Base-by-base conservation (phyloP, 2,888 invertebrate genomes). In the Drosophila kambysellisi region DNA sequence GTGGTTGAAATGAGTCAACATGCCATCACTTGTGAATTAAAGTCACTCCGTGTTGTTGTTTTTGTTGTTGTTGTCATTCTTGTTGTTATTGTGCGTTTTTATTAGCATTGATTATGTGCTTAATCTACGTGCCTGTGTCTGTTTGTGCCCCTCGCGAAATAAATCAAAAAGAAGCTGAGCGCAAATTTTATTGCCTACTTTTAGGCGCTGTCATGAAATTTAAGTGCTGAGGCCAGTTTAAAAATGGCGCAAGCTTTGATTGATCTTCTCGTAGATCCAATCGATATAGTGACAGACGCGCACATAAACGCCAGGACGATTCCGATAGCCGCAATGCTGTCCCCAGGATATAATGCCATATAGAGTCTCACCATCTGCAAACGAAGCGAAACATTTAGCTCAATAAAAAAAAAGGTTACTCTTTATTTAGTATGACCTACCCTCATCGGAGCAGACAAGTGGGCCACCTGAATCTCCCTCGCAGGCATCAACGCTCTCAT, bases 401-500 rank as follows among this genome's bases (percentile, higher is more conserved):
- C 12, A n/a, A 20, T 20, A n/a, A 15, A 57, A 57, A 32, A 15
- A 20, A 20, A 56, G 8, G 35, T 8, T 9, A n/a, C 20, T 41
- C 17, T 11, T 17, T 52, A n/a, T 17, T 46, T 46, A 25, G 15
- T 46, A 15, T 11, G 25, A 54, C 63, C 67, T 82, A 95, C 95
- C 95, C 77, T 95, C 93, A 81, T 94, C 93, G 71, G 95, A 92
- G 90, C 97, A 97, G 53, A 96, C 96, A 30, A 97, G 93, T 9
- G 97, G 97, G n/a, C 97, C 97, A 32, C 97, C 97, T 43, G 96
- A 96, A 91, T 97, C 97, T 2, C 97, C 97, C 89, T 97, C 96
- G 83, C 97, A 97, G 12, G 97, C 95, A 91, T 97, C 97, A 0
- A 95, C 94, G 39, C 96, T 96, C 64, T 96, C 97, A 79, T 95